phyloP scores from a whole-genome alignment of 2,797 vertebrate species.

The Lepilemur septentrionalis region DNA sequence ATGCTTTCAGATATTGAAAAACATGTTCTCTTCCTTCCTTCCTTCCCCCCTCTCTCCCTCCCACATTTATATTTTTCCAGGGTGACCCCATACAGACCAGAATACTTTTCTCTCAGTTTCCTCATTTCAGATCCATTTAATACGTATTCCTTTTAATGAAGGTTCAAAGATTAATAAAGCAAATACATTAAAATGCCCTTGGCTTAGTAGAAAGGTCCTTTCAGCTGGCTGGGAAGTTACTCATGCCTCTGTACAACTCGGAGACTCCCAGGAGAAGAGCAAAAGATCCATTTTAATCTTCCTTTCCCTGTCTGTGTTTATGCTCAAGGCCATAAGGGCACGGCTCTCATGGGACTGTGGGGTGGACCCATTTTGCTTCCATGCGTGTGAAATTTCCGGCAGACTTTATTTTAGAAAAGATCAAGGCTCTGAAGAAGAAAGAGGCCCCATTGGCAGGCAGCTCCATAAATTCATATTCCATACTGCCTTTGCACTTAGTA shows the following conservation, averaged over 20 bases:
- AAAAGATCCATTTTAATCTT: not conserved
- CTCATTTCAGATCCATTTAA: not conserved
- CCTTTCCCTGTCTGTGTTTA: conserved; percentile 53
- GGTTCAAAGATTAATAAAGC: conserved; percentile 47
- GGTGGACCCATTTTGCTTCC: conserved; percentile 34
- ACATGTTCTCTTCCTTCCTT: not conserved
- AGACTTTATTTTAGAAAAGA: conserved; percentile 61
- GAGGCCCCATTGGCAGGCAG: conserved; percentile 25
- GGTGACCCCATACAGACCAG: not conserved
- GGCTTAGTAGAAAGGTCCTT: not conserved
- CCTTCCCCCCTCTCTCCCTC: not conserved
- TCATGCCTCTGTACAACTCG: not conserved
- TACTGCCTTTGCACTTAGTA: not conserved
- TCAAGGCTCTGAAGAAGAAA: conserved; percentile 60
- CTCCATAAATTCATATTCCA: conserved; percentile 29
- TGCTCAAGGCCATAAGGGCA: conserved; percentile 28
- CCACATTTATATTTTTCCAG: not conserved
- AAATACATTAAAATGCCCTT: conserved; percentile 51
- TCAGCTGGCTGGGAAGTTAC: conserved; percentile 48
- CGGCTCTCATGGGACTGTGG: not conserved
- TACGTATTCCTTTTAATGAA: not conserved
- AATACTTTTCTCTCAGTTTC: not conserved
- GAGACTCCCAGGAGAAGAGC: conserved; percentile 54
- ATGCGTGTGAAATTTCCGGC: conserved; percentile 63
- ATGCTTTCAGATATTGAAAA: not conserved